Evolutionary conservation across 1,140 invertebrate genomes (phyloP).

Genomic region (Nephila pilipes): DNA sequence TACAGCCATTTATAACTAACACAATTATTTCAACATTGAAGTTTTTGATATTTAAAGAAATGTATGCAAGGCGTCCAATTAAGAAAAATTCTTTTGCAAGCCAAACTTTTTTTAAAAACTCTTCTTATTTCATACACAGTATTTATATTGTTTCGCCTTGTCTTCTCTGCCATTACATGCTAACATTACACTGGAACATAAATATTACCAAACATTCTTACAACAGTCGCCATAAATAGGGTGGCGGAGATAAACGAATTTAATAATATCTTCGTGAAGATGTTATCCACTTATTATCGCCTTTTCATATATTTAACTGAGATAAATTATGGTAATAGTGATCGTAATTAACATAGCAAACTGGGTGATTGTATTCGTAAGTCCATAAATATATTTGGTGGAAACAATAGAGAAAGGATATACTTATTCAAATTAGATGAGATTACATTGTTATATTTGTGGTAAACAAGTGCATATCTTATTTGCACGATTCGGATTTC

Average conservation of each 20-base stretch:
- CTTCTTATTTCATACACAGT: no score
- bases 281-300: not conserved
- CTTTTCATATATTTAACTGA: not conserved
- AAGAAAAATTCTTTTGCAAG: no score
- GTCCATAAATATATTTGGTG: not conserved
- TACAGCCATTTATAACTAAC: no score
- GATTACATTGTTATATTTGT: not conserved
- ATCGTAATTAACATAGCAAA: not conserved
- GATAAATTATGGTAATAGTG: not conserved
- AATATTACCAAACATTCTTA: not conserved
- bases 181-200: no score
- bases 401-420: not conserved
- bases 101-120: no score
- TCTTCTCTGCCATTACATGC: no score
- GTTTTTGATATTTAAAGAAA: no score
- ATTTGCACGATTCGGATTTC: not conserved
- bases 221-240: not conserved
- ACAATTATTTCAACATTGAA: no score
- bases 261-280: not conserved
- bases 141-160: no score
- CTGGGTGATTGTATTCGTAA: not conserved
- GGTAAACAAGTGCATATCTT: not conserved
- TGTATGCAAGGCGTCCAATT: no score
- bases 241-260: not conserved
- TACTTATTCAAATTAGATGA: conserved; percentile 1